Percentiles rank a stretch among this genome's conserved stretches.
Conservation (phyloP, 2,797 vertebrate species). For the Scomberomorus guttatus region DNA sequence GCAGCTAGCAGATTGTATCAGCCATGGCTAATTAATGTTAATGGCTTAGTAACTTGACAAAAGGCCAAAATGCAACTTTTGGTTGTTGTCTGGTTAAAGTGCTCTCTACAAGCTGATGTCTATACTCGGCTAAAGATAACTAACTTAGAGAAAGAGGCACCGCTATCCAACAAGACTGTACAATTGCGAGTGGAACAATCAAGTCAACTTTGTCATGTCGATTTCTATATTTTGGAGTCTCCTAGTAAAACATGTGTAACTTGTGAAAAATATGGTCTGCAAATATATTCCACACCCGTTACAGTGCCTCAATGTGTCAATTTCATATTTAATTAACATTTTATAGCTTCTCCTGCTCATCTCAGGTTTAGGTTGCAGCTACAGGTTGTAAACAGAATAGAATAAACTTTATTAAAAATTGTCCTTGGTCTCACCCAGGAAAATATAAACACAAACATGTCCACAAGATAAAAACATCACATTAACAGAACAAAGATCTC, state of each 20-base stretch:
- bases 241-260: too few species aligned
- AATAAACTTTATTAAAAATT: too few species aligned
- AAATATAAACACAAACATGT: too few species aligned
- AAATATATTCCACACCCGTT: background rate
- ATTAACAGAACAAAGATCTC: too few species aligned
- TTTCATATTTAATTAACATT: background rate
- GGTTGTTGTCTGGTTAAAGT: background rate
- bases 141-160: background rate
- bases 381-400: background rate
- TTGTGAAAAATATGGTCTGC: background rate
- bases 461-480: too few species aligned
- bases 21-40: conserved; percentile 19
- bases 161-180: background rate
- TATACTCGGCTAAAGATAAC: background rate
- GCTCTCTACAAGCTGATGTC: background rate
- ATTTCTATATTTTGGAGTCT: too few species aligned
- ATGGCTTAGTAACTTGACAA: conserved; percentile 7
- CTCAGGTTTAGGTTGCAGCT: background rate
- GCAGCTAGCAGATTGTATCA: conserved; percentile 26
- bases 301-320: background rate
- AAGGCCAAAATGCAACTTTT: conserved; percentile 25
- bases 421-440: too few species aligned
- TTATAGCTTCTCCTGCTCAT: background rate
- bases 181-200: too few species aligned
- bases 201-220: too few species aligned